These are phyloP conservation scores for Azemiops feae DNA, from an alignment of 2,113 vertebrate species.

Conservation along the genomic window DNA sequence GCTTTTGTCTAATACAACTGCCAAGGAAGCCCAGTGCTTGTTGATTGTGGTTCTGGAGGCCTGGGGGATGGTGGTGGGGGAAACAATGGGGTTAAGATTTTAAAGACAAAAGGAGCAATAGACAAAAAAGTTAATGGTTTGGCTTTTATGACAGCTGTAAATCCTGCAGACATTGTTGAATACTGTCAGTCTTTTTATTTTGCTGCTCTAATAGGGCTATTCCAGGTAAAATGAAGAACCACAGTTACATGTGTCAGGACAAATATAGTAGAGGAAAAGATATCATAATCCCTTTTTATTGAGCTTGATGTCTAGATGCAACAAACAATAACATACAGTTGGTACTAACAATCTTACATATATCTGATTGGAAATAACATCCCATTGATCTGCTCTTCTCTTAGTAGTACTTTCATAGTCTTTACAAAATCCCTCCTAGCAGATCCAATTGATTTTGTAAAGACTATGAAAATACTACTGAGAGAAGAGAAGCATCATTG, in stretches of 20 bases:
- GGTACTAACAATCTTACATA: background rate
- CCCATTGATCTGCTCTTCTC: background rate
- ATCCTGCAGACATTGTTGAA: background rate
- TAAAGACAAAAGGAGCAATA: background rate
- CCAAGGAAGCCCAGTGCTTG: background rate
- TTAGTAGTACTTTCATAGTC: background rate
- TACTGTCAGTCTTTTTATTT: background rate
- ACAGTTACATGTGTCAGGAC: background rate
- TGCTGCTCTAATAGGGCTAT: background rate
- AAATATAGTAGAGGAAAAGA: background rate
- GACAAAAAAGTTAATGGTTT: background rate
- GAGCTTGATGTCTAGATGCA: background rate
- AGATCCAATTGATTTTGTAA: background rate
- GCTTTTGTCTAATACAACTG: slow-evolving; percentile 4
- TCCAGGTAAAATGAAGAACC: background rate
- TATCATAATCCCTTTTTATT: background rate
- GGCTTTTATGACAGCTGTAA: background rate
- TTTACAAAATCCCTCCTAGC: background rate
- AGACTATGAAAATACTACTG: background rate
- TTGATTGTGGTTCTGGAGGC: background rate
- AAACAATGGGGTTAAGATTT: fast-evolving
- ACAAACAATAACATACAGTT: background rate
- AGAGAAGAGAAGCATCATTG: background rate
- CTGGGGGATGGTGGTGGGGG: background rate
- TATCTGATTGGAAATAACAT: background rate